A percentile compares a stretch with the other conserved stretches of the same genome.
These are phyloP conservation scores for Lipotes vexillifer DNA, from an alignment of 2,113 vertebrate genomes.

Conservation along the genomic window DNA sequence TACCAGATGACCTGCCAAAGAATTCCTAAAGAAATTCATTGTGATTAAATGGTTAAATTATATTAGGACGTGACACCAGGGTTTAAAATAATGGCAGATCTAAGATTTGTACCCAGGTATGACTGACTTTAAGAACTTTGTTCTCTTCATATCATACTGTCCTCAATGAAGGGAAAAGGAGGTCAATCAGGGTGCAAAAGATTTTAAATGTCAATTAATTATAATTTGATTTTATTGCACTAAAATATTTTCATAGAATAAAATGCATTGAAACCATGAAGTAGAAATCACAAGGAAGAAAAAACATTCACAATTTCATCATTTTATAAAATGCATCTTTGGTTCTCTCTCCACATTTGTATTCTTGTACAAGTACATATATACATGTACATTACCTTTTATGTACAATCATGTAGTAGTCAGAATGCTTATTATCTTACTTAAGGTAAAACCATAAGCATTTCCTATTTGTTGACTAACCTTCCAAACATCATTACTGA, in stretches of 20 bases:
- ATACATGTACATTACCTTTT: not conserved
- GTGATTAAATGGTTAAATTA: not conserved
- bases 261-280: not conserved
- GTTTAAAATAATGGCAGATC: not conserved
- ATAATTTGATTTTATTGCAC: not conserved
- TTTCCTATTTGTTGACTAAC: not conserved
- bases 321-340: not conserved
- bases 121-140: not conserved
- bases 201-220: not conserved
- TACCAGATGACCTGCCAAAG: not conserved
- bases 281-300: not conserved
- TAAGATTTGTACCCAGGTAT: not conserved
- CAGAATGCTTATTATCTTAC: not conserved
- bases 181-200: not conserved
- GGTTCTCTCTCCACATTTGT: not conserved
- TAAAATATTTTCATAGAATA: not conserved
- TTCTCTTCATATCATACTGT: not conserved
- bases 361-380: not conserved
- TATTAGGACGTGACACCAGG: not conserved
- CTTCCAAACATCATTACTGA: not conserved
- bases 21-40: not conserved
- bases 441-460: not conserved
- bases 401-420: not conserved
- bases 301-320: not conserved
- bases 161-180: not conserved